phyloP scores from a whole-genome alignment of 2,888 invertebrate species.

The Pachydiplax longipennis region DNA sequence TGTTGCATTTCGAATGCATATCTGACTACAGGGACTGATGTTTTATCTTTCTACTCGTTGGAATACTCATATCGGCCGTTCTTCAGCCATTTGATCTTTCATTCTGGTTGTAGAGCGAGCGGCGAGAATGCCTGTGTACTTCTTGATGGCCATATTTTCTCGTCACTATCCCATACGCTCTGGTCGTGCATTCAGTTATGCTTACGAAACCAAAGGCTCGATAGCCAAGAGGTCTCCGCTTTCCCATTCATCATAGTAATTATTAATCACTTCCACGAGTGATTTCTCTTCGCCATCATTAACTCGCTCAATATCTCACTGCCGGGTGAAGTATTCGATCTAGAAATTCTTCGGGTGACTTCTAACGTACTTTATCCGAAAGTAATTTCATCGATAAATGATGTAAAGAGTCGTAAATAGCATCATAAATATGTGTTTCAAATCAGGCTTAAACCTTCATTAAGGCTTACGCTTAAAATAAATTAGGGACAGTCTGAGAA shows the following conservation, averaged over 20 bases:
- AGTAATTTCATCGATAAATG: too few species aligned
- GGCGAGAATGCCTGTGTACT: not conserved
- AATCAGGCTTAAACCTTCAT: too few species aligned
- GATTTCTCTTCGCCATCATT: not conserved
- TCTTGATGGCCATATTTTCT: not conserved
- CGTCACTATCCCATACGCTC: not conserved
- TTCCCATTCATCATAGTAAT: not conserved
- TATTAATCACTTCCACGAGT: not conserved
- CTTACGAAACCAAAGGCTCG: not conserved
- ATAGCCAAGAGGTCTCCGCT: not conserved
- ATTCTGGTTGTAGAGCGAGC: not conserved
- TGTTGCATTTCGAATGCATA: not conserved
- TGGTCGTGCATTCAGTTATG: not conserved
- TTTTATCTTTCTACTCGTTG: not conserved
- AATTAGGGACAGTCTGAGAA: too few species aligned
- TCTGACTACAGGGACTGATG: not conserved
- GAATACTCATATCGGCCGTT: not conserved
- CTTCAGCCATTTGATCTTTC: not conserved
- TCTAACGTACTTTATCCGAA: too few species aligned
- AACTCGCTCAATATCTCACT: not conserved
- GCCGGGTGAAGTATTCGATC: not conserved
- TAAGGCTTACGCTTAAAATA: too few species aligned
- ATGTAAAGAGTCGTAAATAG: too few species aligned
- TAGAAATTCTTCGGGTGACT: not conserved
- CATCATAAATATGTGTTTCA: too few species aligned